Evolutionary conservation across 2,888 invertebrate species (phyloP).

Genomic region (Mellilla xanthometata): DNA sequence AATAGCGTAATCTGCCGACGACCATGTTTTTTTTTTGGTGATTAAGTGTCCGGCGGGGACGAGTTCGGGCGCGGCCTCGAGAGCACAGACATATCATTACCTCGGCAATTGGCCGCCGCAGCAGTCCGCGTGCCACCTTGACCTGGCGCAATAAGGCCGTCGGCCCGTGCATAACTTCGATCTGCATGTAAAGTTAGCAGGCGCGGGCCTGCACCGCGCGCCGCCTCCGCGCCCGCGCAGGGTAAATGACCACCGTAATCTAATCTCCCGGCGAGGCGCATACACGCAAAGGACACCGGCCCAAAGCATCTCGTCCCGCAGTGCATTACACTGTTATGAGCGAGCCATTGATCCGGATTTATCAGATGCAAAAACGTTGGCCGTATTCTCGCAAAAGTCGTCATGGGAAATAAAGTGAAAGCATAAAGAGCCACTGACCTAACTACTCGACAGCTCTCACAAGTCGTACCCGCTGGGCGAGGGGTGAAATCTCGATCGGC

Average conservation of each 20-base stretch:
- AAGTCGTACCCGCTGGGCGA: conserved; percentile 7
- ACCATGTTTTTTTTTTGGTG: conserved; percentile 28
- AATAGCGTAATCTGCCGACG: conserved; percentile 28
- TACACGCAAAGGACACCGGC: conserved; percentile 45
- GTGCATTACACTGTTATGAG: conserved; percentile 24
- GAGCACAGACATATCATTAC: conserved; percentile 28
- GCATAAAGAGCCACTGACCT: conserved; percentile 18
- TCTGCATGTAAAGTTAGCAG: conserved; percentile 41
- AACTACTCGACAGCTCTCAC: conserved; percentile 19
- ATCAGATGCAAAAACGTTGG: conserved; percentile 19
- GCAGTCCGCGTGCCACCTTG: conserved; percentile 26
- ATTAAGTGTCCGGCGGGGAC: conserved; percentile 23
- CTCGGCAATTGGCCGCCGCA: conserved; percentile 21
- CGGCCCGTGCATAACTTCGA: conserved; percentile 31
- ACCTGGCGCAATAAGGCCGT: conserved; percentile 32
- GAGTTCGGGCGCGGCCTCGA: conserved; percentile 29
- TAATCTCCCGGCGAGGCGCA: conserved; percentile 56
- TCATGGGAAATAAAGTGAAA: conserved; percentile 25
- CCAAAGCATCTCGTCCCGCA: conserved; percentile 35
- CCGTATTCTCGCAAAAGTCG: conserved; percentile 16
- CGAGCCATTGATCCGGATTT: conserved; percentile 16
- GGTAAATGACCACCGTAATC: conserved; percentile 74
- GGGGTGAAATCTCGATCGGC: conserved; percentile 21
- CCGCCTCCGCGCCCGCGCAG: conserved; percentile 18
- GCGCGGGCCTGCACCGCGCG: conserved; percentile 24